Conservation (phyloP, 2,797 vertebrate species). For the Thripadectes ignobilis region DNA sequence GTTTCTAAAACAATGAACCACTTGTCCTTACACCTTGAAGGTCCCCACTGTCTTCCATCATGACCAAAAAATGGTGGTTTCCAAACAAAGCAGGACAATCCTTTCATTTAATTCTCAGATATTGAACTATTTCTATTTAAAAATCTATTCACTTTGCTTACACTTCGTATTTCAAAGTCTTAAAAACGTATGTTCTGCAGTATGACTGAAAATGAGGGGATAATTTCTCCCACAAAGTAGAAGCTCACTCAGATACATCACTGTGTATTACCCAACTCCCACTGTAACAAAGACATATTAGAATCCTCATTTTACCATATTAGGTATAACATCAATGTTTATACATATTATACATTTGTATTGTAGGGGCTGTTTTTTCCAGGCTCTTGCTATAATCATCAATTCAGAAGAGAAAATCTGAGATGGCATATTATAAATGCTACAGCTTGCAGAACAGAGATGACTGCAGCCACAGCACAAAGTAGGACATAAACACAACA, state of each 20-base stretch:
- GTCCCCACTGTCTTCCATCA: background rate
- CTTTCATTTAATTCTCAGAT: background rate
- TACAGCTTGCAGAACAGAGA: background rate
- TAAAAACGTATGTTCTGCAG: background rate
- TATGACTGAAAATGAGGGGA: background rate
- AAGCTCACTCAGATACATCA: background rate
- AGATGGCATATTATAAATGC: accelerated
- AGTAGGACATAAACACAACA: background rate
- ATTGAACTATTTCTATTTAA: background rate
- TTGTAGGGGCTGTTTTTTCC: background rate
- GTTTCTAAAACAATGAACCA: background rate
- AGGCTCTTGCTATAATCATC: background rate
- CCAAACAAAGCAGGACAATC: background rate
- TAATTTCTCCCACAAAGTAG: background rate
- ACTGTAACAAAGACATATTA: background rate
- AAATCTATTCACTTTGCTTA: background rate
- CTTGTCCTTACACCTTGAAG: background rate
- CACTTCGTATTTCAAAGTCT: background rate
- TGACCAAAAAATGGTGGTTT: background rate
- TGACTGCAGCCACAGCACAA: background rate
- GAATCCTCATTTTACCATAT: background rate
- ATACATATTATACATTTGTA: background rate
- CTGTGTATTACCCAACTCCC: background rate
- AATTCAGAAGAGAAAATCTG: background rate
- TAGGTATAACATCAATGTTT: background rate